Evolutionary conservation across 1,140 invertebrate species (phyloP), one percentile per base, ranked within the genome.

Genomic region (Trachymyrmex cornetzi): DNA sequence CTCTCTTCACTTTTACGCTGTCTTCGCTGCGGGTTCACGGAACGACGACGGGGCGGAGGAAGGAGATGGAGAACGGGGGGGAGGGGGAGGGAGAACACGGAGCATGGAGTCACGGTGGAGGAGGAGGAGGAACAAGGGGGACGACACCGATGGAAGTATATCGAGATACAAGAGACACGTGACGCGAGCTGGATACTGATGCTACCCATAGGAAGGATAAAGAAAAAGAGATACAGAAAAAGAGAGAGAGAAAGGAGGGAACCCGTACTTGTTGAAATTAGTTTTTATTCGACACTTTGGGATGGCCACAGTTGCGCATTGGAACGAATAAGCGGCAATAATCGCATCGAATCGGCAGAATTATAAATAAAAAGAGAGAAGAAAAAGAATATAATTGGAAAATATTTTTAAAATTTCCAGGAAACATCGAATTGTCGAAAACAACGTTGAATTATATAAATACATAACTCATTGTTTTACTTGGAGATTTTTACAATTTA

Each of bases 1-100:
- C 85, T 90, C 84, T 90, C 85, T 77, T 88, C 79, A 34, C 86
- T 82, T 87, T 86, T 87, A 63, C 66, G 77, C 69, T 74, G 89
- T 90, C 87, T 88, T 84, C 72, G n/a, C 59, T 44, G n/a, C 16
- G 75, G 34, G 69, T 79, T 82, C 30, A 48, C 48, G 48, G 27
- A 38, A 48, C 82, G 69, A 38, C 34, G 80, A 27, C 48, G 16
- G 55, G 64, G 19, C 19, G 22, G 5, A 34, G 9, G 55, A 19
- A 53, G 38, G 55, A n/a, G 55, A 0, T 53, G 19, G 69, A 27
- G n/a, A 27, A 48, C 12, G 55, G 27, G 48, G 61, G 53, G 77
- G 38, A 34, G 6, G 53, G 66, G 34, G 44, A 38, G 77, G n/a
- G 19, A 71, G 38, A 24, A 22, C 38, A 48, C 61, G 19, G 22